Conservation (phyloP, 53 echinoderm and acorn worm genomes). For the Paracentrotus lividus region DNA sequence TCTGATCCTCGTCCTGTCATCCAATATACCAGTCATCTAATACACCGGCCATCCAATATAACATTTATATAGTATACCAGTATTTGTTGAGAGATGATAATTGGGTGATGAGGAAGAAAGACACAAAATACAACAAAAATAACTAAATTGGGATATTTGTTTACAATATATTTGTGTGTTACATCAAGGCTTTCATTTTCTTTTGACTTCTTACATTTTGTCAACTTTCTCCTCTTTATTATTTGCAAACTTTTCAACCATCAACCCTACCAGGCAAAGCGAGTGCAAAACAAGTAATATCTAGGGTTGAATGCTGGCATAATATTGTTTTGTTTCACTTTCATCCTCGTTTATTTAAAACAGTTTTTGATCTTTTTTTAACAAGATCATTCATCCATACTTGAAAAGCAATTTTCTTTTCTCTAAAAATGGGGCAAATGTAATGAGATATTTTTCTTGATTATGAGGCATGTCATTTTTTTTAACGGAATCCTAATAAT, state of each 20-base stretch:
- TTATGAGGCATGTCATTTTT: conserved; percentile 23
- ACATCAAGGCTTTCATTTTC: background rate
- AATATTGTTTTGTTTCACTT: background rate
- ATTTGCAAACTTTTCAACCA: too few species aligned
- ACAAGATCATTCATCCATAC: conserved; percentile 18
- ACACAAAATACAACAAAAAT: background rate
- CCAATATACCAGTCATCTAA: too few species aligned
- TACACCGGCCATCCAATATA: too few species aligned
- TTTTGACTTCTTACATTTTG: too few species aligned
- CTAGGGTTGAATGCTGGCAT: background rate
- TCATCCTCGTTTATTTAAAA: background rate
- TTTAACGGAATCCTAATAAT: background rate
- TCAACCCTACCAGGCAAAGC: too few species aligned
- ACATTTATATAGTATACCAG: too few species aligned
- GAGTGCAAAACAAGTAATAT: too few species aligned
- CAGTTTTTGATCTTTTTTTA: conserved; percentile 15
- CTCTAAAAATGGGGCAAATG: conserved; percentile 34
- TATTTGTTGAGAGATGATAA: conserved; percentile 13
- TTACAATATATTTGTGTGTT: background rate
- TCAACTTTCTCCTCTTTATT: too few species aligned
- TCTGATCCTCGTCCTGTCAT: conserved; percentile 18
- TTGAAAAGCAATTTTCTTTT: conserved; percentile 1
- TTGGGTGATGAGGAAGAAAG: background rate
- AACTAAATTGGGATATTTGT: background rate
- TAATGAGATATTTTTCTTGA: conserved; percentile 44